Conservation (phyloP, 1,140 invertebrate genomes). For the Heterodera carotae region DNA sequence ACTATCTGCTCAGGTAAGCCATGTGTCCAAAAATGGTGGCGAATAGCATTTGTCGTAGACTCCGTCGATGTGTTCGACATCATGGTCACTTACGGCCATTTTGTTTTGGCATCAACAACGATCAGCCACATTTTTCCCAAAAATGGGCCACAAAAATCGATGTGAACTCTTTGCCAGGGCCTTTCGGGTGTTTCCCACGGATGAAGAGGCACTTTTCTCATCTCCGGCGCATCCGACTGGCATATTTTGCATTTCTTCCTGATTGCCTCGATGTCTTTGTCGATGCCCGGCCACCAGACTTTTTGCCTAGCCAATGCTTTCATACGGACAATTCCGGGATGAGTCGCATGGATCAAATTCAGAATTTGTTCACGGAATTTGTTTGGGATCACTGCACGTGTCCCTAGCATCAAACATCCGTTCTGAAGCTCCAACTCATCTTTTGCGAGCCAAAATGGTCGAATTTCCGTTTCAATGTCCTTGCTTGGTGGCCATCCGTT, state of each 20-base stretch:
- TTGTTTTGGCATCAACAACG: slow-evolving; percentile 3
- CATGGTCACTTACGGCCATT: slow-evolving; percentile 16
- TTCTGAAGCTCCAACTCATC: too few species aligned
- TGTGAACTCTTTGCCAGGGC: neutral
- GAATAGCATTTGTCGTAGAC: slow-evolving; percentile 22
- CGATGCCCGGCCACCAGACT: slow-evolving; percentile 18
- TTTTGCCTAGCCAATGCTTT: slow-evolving; percentile 46
- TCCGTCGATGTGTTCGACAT: neutral
- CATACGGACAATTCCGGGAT: slow-evolving; percentile 8
- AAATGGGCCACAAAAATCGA: slow-evolving; percentile 3
- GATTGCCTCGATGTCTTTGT: slow-evolving; percentile 11
- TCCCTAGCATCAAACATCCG: too few species aligned
- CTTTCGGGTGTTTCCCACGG: slow-evolving; percentile 1
- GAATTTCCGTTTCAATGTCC: too few species aligned
- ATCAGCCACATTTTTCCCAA: slow-evolving; percentile 6
- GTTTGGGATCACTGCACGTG: too few species aligned
- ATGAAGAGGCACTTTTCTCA: neutral
- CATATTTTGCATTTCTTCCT: slow-evolving; percentile 10
- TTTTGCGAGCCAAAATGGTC: too few species aligned
- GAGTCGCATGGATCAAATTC: too few species aligned
- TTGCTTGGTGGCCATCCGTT: too few species aligned
- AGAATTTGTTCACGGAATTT: too few species aligned
- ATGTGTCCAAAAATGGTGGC: slow-evolving; percentile 34
- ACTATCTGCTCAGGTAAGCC: slow-evolving; percentile 60
- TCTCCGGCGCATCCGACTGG: neutral